Base-by-base conservation (phyloP, 2,797 vertebrate species). In the Ara ararauna region DNA sequence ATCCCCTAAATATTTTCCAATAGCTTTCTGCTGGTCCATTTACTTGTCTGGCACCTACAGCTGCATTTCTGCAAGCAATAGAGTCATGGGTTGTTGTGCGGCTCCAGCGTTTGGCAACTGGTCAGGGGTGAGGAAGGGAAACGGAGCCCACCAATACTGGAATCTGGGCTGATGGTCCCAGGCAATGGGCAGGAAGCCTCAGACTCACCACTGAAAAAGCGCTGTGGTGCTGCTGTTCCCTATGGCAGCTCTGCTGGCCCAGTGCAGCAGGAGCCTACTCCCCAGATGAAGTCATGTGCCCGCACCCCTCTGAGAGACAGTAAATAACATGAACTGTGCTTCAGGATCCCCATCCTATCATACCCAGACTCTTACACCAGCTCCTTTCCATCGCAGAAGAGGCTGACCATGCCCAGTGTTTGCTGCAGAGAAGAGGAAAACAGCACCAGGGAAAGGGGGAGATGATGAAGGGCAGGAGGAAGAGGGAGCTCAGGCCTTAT, bases 71-170 rank as follows among this genome's bases (percentile, higher is more conserved):
- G 2, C 5, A 10, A 36, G 32, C 2, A 1, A 29, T 1, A 20
- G 30, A 16, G 19, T 38, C 51, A 5, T 0, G 4, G 44, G 44
- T 21, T 38, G 3, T 13, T 7, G 34, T 9, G 5, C 0, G 1
- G 20, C 34, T 47, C 47, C 62, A 18, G 48, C 36, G 13, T 22
- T 22, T 12, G 53, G 74, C 18, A 27, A 15, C 58, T 30, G 73
- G 60, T 4, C 6, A 24, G 34, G 32, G 4, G 10, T 17, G 58
- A 60, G 38, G 50, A 36, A 47, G 54, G 21, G 50, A 19, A 36
- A n/a, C 0, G 2, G 29, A 88, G 61, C 38, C 38, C 61, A 67
- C 45, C 45, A 5, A n/a, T 23, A 34, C 19, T 53, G 21, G 76
- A 38, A 44, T 66, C 17, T 29, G 32, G 32, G 36, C 50, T 29